Conservation (phyloP, 2,797 vertebrate genomes). For the Malacoraja senta region DNA sequence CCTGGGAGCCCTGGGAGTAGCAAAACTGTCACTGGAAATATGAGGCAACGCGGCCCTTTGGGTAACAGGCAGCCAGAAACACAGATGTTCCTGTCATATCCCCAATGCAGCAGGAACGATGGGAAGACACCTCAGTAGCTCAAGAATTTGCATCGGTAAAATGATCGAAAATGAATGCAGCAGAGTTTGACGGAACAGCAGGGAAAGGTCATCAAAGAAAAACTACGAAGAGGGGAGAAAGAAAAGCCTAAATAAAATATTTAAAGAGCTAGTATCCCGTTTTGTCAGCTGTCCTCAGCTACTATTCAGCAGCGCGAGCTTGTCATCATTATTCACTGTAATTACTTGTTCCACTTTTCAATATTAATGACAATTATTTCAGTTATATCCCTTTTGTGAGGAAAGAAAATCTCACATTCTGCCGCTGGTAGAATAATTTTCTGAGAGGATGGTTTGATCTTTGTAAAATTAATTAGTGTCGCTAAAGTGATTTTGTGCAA, state of each 20-base stretch:
- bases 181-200: slow-evolving; percentile 22
- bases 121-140: slow-evolving; percentile 37
- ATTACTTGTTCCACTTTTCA: slow-evolving; percentile 9
- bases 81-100: slow-evolving; percentile 38
- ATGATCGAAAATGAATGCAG: slow-evolving; percentile 20
- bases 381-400: not conserved
- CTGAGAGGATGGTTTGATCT: not conserved
- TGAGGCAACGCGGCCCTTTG: slow-evolving; percentile 21
- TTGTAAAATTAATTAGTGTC: slow-evolving; percentile 1
- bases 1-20: slow-evolving; percentile 28
- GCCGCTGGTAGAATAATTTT: not conserved
- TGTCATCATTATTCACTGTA: not conserved
- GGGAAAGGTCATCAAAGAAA: slow-evolving; percentile 36
- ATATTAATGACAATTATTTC: not conserved
- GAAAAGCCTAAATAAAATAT: slow-evolving; percentile 25
- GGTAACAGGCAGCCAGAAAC: slow-evolving; percentile 37
- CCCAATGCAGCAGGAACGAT: slow-evolving; percentile 34
- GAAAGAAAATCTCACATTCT: not conserved
- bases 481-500: not conserved
- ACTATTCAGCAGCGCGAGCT: not conserved
- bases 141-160: slow-evolving; percentile 29
- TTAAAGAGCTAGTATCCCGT: not conserved
- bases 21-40: slow-evolving; percentile 36
- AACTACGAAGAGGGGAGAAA: slow-evolving; percentile 22
- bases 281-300: slow-evolving; percentile 26